Evolutionary conservation across 2,888 invertebrate species (phyloP), one percentile per base, ranked within the genome.

Genomic region (Fabriciana adippe): DNA sequence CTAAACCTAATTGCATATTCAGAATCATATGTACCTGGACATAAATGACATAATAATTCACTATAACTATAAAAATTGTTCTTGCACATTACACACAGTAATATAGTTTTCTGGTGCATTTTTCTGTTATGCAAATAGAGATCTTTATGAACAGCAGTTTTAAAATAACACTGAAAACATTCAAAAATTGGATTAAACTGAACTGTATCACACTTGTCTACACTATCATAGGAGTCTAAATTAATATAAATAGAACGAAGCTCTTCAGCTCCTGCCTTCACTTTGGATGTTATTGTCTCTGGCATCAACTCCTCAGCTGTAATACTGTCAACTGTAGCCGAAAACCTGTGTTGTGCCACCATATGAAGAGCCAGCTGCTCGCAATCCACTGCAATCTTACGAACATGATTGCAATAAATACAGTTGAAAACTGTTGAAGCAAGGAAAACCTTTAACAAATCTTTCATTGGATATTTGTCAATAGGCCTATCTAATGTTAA

Each of bases 61-160:
- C 97, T 97, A 88, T 97, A 97, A 87, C 96, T 97, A 88, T 95
- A 96, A 92, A 97, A 97, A 81, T 96, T 96, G 47, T 95, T 94
- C 88, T 97, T 96, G 87, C 97, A 97, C 97, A 97, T 97, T 74
- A 96, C 95, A 89, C 97, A 97, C 72, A 96, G 88, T 68, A 97
- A 93, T 70, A 96, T 95, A 55, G 96, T 95, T 87, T 97, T 97
- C 75, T 96, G 95, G 90, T 97, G 97, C 94, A 96, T 95, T 89
- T 97, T 97, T 66, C 97, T 94, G 84, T 97, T 97, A 86, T 97
- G 97, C 79, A 96, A 92, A 88, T 96, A 97, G 68, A 97, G 93
- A 87, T 97, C 97, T 89, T 97, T 97, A 83, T 97, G 97, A 67
- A 96, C 93, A 63, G 94, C 89, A 68, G 97, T 96, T 78, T 95